These are phyloP conservation scores for Bothrops jararaca DNA, from an alignment of 2,113 vertebrate species.

Conservation along the genomic window DNA sequence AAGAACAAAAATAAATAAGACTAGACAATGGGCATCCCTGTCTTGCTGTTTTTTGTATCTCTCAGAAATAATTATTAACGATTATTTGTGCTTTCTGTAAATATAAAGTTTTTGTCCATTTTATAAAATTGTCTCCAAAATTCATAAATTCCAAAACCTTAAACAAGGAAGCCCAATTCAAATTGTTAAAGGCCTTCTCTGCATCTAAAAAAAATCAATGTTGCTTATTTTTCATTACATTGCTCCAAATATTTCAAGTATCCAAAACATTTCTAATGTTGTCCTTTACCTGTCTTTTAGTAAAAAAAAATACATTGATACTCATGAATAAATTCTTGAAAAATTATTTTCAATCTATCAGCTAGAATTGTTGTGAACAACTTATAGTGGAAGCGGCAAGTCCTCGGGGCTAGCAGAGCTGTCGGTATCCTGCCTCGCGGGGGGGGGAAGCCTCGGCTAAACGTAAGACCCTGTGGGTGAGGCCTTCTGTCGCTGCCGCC, in stretches of 20 bases:
- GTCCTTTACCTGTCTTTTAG: neutral
- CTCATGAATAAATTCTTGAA: neutral
- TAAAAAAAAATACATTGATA: neutral
- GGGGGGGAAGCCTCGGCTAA: too few relatives aligned
- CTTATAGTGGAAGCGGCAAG: too few relatives aligned
- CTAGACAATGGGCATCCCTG: neutral
- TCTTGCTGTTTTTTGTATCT: neutral
- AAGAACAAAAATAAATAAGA: neutral
- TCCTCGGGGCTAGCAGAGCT: too few relatives aligned
- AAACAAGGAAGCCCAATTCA: neutral
- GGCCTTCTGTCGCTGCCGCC: too few relatives aligned
- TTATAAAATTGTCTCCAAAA: neutral
- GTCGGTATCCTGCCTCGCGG: too few relatives aligned
- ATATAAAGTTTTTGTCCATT: neutral
- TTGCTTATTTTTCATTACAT: neutral
- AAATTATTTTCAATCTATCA: neutral
- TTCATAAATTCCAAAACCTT: neutral
- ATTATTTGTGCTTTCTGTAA: neutral
- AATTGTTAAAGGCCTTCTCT: neutral
- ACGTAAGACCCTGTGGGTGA: too few relatives aligned
- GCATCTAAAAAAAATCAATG: neutral
- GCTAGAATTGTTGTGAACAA: neutral
- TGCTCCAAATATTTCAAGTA: neutral
- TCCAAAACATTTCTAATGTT: neutral
- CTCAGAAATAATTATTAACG: neutral